These are phyloP conservation scores for Lycocorax pyrrhopterus DNA, from an alignment of 2,113 vertebrate genomes.

Conservation along the genomic window DNA sequence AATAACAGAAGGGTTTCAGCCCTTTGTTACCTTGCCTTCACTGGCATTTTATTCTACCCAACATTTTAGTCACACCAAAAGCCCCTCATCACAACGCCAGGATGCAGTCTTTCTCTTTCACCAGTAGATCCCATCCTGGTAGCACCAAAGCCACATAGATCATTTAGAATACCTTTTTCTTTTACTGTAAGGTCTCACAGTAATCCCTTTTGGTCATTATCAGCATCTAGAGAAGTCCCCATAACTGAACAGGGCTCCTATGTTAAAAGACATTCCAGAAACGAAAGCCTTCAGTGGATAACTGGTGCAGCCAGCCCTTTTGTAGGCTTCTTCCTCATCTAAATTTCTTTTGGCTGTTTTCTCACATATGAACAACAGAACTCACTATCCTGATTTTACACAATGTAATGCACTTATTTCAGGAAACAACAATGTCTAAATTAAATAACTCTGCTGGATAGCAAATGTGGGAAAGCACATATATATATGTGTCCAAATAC, in stretches of 20 bases:
- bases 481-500: not conserved
- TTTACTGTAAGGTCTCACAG: not conserved
- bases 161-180: not conserved
- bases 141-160: not conserved
- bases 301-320: not conserved
- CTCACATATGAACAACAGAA: not conserved
- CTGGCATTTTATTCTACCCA: not conserved
- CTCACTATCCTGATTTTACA: not conserved
- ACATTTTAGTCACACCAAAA: not conserved
- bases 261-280: not conserved
- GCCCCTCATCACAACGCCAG: not conserved
- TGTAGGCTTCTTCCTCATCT: not conserved
- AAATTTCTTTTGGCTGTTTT: not conserved
- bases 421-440: not conserved
- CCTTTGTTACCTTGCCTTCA: not conserved
- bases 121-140: not conserved
- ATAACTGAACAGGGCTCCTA: not conserved
- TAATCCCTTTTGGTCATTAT: not conserved
- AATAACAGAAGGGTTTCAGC: not conserved
- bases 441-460: slow-evolving; percentile 12
- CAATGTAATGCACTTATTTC: not conserved
- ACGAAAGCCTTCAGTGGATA: not conserved
- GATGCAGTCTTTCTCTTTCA: not conserved
- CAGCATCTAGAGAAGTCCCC: not conserved
- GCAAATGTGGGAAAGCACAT: not conserved